A percentile compares a stretch with the other conserved stretches of the same genome.
Evolutionary conservation across 2,888 invertebrate species (phyloP).

Genomic region (Cephus pygmeus): DNA sequence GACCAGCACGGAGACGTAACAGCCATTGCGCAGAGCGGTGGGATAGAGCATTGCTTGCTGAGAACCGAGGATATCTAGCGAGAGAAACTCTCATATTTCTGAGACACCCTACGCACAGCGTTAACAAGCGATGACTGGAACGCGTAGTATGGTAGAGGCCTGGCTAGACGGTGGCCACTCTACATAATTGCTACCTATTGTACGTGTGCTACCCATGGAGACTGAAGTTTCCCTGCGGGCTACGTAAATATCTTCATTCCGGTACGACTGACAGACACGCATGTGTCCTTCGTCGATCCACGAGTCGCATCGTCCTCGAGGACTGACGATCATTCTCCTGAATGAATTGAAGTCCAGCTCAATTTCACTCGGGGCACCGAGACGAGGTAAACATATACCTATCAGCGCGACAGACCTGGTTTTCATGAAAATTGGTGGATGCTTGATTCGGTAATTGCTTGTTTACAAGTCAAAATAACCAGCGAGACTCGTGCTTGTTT

Average conservation of each 20-base stretch:
- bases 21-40: not conserved
- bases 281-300: too few relatives aligned
- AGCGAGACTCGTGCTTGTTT: too few relatives aligned
- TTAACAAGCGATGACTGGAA: slow-evolving; percentile 48
- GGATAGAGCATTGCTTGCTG: not conserved
- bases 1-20: not conserved
- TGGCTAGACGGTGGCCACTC: slow-evolving; percentile 49
- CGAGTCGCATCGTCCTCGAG: too few relatives aligned
- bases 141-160: slow-evolving; percentile 23
- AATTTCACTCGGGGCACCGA: slow-evolving; percentile 10
- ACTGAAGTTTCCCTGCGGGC: too few relatives aligned
- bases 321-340: not conserved
- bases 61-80: slow-evolving; percentile 3
- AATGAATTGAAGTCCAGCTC: slow-evolving; percentile 12
- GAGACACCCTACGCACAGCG: slow-evolving; percentile 36
- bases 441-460: slow-evolving; percentile 37
- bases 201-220: slow-evolving; percentile 15
- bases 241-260: too few relatives aligned
- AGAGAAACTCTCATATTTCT: slow-evolving; percentile 22
- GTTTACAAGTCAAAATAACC: slow-evolving; percentile 48
- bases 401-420: too few relatives aligned
- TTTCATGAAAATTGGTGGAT: not conserved
- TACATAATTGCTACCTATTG: slow-evolving; percentile 52
- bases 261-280: too few relatives aligned
- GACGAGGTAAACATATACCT: not conserved